Evolutionary conservation across 2,888 invertebrate genomes (phyloP).

Genomic region (Taenaris catops): DNA sequence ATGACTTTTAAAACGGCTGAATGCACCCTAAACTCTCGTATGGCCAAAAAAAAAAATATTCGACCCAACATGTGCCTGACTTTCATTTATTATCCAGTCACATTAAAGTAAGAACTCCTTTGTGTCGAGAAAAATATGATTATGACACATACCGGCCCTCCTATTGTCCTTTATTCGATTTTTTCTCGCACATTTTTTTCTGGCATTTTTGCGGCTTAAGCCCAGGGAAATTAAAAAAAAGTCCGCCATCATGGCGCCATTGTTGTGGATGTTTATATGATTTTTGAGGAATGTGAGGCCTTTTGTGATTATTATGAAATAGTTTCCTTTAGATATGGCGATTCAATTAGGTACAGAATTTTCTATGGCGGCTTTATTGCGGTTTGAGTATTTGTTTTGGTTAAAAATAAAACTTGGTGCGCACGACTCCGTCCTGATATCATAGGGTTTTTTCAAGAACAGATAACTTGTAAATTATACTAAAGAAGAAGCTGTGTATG

Average conservation of each 20-base stretch:
- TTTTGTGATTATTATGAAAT: constrained; percentile 22
- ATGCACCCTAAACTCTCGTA: constrained; percentile 22
- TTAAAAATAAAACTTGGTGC: too few species aligned
- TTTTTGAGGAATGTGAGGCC: constrained; percentile 17
- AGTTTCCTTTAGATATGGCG: constrained; percentile 1
- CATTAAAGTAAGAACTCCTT: constrained; percentile 72
- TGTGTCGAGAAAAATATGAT: constrained; percentile 73
- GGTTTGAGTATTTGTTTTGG: too few species aligned
- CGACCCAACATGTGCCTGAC: constrained; percentile 48
- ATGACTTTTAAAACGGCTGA: constrained; percentile 23
- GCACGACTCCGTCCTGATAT: too few species aligned
- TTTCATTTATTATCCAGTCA: constrained; percentile 66
- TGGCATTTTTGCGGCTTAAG: constrained; percentile 39
- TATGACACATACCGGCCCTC: constrained; percentile 61
- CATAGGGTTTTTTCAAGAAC: too few species aligned
- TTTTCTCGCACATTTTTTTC: constrained; percentile 41
- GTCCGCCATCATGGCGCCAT: constrained; percentile 20
- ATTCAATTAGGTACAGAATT: neutral
- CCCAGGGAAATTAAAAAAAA: constrained; percentile 45
- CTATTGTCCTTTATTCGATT: constrained; percentile 72
- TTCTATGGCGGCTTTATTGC: too few species aligned
- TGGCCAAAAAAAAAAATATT: constrained; percentile 34
- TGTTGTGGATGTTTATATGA: constrained; percentile 22
- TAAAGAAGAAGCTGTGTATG: too few species aligned
- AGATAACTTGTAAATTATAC: too few species aligned